A percentile compares a stretch with the other conserved stretches of the same genome.
Conservation (phyloP, 2,888 invertebrate species). For the Limnephilus marmoratus region DNA sequence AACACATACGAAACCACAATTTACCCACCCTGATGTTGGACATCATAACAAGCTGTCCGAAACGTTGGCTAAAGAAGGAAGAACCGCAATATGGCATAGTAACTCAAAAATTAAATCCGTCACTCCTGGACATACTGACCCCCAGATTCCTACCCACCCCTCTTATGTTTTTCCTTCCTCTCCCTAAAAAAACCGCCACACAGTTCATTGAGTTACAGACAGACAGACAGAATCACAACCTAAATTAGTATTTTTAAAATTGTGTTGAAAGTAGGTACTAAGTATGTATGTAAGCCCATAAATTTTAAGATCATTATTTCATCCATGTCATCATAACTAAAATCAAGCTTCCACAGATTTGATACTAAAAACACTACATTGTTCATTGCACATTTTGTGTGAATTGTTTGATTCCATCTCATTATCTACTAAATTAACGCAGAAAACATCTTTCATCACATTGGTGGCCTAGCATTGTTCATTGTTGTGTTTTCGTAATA, state of each 20-base stretch:
- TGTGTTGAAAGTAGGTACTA: neutral
- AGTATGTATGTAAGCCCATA: neutral
- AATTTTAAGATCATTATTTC: neutral
- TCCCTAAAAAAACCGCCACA: too few relatives aligned
- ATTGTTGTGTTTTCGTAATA: neutral
- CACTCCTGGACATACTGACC: too few relatives aligned
- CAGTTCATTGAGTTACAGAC: too few relatives aligned
- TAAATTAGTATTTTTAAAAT: neutral
- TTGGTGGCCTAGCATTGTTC: neutral
- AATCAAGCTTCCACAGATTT: neutral
- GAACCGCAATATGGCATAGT: too few relatives aligned
- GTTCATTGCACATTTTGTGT: neutral
- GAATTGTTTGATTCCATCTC: neutral
- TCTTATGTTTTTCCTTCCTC: too few relatives aligned
- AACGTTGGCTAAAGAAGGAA: too few relatives aligned
- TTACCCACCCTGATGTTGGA: too few relatives aligned
- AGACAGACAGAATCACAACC: neutral
- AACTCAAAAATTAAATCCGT: too few relatives aligned
- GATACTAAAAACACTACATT: neutral
- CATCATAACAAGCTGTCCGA: too few relatives aligned
- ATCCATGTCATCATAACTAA: neutral
- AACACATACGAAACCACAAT: too few relatives aligned
- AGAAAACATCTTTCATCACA: neutral
- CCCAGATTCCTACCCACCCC: too few relatives aligned
- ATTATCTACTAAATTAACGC: neutral